Evolutionary conservation across 2,113 vertebrate genomes (phyloP).

Genomic region (Pangasianodon gigas): DNA sequence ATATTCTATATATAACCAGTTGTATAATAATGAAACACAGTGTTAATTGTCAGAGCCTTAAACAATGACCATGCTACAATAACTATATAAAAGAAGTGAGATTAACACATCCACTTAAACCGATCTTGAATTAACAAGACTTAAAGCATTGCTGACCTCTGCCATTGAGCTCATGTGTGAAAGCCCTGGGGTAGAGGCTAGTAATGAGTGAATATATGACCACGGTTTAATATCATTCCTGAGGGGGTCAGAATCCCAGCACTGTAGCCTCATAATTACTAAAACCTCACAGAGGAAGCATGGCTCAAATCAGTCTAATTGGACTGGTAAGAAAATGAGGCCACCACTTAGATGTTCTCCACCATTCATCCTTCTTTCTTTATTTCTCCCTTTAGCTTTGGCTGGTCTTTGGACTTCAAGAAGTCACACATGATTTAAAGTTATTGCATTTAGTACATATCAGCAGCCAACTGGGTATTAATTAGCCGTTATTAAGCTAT

Average conservation of each 20-base stretch:
- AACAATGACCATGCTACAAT: constrained; percentile 18
- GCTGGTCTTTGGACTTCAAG: constrained; percentile 38
- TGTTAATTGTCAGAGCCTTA: constrained; percentile 5
- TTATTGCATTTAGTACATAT: constrained; percentile 50
- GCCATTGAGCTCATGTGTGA: constrained; percentile 51
- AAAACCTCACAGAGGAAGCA: constrained; percentile 44
- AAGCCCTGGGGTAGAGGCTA: constrained; percentile 50
- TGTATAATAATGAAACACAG: neutral
- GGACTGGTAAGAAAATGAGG: constrained; percentile 52
- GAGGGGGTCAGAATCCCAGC: constrained; percentile 50
- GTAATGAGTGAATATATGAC: constrained; percentile 58
- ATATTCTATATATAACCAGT: neutral
- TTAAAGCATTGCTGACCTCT: constrained; percentile 47
- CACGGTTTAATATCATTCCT: constrained; percentile 55
- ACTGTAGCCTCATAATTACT: constrained; percentile 53
- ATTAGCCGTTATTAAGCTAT: constrained; percentile 51
- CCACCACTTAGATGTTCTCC: constrained; percentile 42
- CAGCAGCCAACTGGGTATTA: constrained; percentile 49
- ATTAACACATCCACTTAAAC: constrained; percentile 54
- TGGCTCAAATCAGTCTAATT: constrained; percentile 56
- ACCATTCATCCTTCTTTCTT: constrained; percentile 43
- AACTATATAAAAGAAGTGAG: constrained; percentile 29
- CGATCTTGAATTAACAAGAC: constrained; percentile 54
- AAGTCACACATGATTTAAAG: constrained; percentile 45
- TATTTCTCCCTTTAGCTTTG: constrained; percentile 50